Conservation (phyloP, 2,888 invertebrate genomes). For the Limenitis camilla region DNA sequence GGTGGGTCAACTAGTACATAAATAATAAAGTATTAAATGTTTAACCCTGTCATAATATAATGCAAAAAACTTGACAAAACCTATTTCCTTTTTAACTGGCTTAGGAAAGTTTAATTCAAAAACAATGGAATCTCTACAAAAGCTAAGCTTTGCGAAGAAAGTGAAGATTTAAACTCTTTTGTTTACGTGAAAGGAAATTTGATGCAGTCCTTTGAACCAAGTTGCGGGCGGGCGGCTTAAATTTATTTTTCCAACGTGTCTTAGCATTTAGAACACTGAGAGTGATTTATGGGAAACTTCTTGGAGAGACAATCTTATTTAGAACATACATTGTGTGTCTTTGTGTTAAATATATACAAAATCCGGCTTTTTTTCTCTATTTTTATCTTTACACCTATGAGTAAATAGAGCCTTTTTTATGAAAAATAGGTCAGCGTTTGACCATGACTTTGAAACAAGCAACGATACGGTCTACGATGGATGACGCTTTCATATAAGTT, state of each 20-base stretch:
- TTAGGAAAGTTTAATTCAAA: slow-evolving; percentile 1
- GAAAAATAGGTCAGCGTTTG: too few species aligned
- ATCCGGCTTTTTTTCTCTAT: too few species aligned
- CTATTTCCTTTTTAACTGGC: neutral
- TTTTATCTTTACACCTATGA: too few species aligned
- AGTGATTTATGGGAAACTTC: neutral
- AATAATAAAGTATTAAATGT: too few species aligned
- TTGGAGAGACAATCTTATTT: too few species aligned
- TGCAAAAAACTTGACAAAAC: neutral
- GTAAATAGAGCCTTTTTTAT: too few species aligned
- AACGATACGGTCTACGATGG: too few species aligned
- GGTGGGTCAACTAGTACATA: too few species aligned
- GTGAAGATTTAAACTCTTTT: slow-evolving; percentile 4
- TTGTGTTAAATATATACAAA: too few species aligned
- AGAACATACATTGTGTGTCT: too few species aligned
- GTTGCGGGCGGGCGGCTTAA: neutral
- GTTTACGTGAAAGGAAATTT: slow-evolving; percentile 8
- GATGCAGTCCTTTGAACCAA: slow-evolving; percentile 4
- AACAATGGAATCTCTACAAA: slow-evolving; percentile 4
- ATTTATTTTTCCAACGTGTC: slow-evolving; percentile 3
- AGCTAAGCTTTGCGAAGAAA: neutral
- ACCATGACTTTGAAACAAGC: too few species aligned
- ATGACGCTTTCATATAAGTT: too few species aligned
- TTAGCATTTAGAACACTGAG: neutral
- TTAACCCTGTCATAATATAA: neutral